Conservation (phyloP, 1,140 invertebrate species). For the Calephelis virginiensis region DNA sequence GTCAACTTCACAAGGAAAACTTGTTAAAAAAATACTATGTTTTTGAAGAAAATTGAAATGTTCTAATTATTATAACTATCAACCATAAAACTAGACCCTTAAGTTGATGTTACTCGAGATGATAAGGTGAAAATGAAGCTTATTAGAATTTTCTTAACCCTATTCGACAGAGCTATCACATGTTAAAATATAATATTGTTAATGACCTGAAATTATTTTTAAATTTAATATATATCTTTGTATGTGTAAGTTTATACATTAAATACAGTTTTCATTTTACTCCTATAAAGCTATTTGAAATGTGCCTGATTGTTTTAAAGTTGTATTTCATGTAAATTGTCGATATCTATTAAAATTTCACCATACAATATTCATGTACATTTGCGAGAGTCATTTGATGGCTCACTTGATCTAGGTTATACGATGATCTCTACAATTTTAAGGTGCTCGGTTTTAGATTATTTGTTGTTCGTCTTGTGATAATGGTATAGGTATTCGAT, state of each 20-base stretch:
- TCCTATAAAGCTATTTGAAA: slow-evolving; percentile 22
- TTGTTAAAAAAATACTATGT: too few relatives aligned
- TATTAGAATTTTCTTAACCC: too few relatives aligned
- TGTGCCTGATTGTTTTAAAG: slow-evolving; percentile 55
- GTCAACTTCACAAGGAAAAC: too few relatives aligned
- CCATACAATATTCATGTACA: slow-evolving; percentile 71
- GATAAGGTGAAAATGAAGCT: too few relatives aligned
- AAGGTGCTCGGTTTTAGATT: slow-evolving; percentile 76
- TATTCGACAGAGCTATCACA: too few relatives aligned
- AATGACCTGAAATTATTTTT: too few relatives aligned
- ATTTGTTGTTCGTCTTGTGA: slow-evolving; percentile 72
- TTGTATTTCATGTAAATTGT: slow-evolving; percentile 60
- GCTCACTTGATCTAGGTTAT: slow-evolving; percentile 55
- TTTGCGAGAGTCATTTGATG: slow-evolving; percentile 66
- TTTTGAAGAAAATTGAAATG: too few relatives aligned
- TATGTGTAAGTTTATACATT: neutral
- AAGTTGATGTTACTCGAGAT: too few relatives aligned
- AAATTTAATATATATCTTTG: too few relatives aligned
- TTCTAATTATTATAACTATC: too few relatives aligned
- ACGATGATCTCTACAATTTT: slow-evolving; percentile 75
- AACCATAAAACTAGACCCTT: too few relatives aligned
- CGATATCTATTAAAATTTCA: slow-evolving; percentile 60
- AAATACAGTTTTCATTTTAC: neutral
- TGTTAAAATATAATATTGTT: too few relatives aligned
- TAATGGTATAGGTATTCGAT: slow-evolving; percentile 59